A percentile compares a stretch with the other conserved stretches of the same genome.
Evolutionary conservation across 1,140 invertebrate genomes (phyloP).

Genomic region (Dendrolimus punctatus): DNA sequence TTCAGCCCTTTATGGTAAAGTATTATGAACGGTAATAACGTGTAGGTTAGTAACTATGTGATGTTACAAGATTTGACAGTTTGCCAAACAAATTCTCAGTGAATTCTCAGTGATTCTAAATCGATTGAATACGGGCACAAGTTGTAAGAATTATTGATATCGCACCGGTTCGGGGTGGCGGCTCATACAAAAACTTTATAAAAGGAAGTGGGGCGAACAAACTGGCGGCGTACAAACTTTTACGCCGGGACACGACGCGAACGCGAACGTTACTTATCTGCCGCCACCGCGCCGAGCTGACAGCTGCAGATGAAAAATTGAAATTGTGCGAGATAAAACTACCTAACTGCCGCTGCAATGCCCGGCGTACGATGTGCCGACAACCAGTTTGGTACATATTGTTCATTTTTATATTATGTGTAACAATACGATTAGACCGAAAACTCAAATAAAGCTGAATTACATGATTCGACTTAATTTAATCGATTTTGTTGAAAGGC

Average conservation of each 20-base stretch:
- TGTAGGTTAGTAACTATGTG: too few species aligned
- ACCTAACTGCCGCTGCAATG: conserved; percentile 52
- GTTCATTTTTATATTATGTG: conserved; percentile 2
- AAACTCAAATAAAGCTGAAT: too few species aligned
- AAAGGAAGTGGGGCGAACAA: conserved; percentile 60
- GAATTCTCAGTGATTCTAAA: conserved; percentile 7
- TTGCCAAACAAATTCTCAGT: neutral
- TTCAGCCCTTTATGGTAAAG: too few species aligned
- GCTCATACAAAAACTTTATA: conserved; percentile 63
- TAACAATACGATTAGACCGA: too few species aligned
- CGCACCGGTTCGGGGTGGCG: conserved; percentile 23
- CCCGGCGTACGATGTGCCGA: conserved; percentile 50
- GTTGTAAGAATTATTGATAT: conserved; percentile 64
- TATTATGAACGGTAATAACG: too few species aligned
- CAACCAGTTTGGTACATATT: conserved; percentile 39
- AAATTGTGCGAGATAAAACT: conserved; percentile 70
- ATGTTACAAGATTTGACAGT: neutral
- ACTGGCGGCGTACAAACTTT: conserved; percentile 62
- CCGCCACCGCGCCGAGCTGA: conserved; percentile 57
- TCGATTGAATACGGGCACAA: conserved; percentile 36
- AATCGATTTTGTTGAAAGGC: too few species aligned
- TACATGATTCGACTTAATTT: too few species aligned
- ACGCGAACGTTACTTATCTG: conserved; percentile 65
- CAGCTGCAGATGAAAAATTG: conserved; percentile 70
- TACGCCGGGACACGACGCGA: conserved; percentile 42